Evolutionary conservation across 2,113 vertebrate species (phyloP).

Genomic region (Pterocles orientalis): DNA sequence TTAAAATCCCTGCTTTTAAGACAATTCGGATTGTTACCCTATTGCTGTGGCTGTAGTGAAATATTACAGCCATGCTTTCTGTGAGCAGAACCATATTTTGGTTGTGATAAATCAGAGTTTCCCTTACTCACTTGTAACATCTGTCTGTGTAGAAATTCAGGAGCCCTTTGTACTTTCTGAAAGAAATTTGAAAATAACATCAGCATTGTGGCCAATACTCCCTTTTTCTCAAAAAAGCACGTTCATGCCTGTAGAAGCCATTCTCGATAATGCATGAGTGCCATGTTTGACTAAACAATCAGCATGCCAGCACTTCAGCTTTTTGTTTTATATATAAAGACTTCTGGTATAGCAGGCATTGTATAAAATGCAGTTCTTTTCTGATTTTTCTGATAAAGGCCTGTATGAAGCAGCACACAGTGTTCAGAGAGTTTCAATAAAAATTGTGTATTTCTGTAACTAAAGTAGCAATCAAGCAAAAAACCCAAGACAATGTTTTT

Average conservation of each 20-base stretch:
- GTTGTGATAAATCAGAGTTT: not conserved
- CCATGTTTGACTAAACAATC: not conserved
- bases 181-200: not conserved
- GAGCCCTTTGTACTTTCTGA: not conserved
- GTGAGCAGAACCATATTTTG: not conserved
- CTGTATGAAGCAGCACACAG: not conserved
- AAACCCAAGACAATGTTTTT: not conserved
- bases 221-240: not conserved
- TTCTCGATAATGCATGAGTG: not conserved
- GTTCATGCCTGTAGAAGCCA: not conserved
- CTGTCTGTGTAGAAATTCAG: not conserved
- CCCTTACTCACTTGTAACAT: not conserved
- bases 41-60: not conserved
- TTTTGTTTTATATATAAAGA: not conserved
- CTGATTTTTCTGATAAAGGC: not conserved
- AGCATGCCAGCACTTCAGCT: fast-evolving
- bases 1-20: not conserved
- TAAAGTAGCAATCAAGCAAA: not conserved
- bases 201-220: not conserved
- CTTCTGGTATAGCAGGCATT: not conserved
- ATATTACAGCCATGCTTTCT: not conserved
- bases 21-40: not conserved
- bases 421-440: not conserved
- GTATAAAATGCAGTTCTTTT: not conserved
- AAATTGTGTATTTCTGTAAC: not conserved